Evolutionary conservation across 2,797 vertebrate genomes (phyloP), one percentile per base, ranked within the genome.

Genomic region (Mycteria americana): DNA sequence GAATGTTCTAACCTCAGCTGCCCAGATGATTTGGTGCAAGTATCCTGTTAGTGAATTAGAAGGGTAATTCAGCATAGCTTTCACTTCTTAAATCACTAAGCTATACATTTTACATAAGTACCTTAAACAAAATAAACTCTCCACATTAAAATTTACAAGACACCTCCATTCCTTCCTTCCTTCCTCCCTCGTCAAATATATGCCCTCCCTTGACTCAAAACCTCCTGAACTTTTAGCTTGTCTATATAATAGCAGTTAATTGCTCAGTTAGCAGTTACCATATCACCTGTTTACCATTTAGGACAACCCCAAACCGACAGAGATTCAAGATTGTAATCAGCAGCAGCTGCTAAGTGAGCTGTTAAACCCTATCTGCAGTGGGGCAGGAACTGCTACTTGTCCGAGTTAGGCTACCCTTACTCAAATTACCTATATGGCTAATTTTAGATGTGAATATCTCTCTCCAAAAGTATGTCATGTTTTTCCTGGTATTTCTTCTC

Each of bases 191-290:
- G 18, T 33, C 3, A 63, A 46, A 9, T 1, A 10, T 3, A 23
- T 0, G 0, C 11, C 2, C 12, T 7, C 6, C 8, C 2, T 14
- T 7, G 13, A 31, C 18, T 5, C 21, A 53, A 73, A 69, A 1
- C 5, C 7, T 21, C 8, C 19, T 25, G 0, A 5, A 7, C 0
- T 17, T 54, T 89, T 27, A 77, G 11, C 33, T 15, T 35, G 27
- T 17, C 72, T 59, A 15, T 21, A 28, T 28, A 73, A 43, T 3
- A 77, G 39, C 30, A 51, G 60, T 59, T 28, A 85, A n/a, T 51
- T 77, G 4, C 22, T 90, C 60, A 67, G 43, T 83, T 63, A 83
- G 30, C 24, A 84, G 35, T 59, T 23, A n/a, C 18, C 30, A 50
- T 18, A 43, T 63, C 82, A 77, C 75, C 54, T 57, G 46, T 35